Percentiles rank a stretch among this genome's conserved stretches.
phyloP scores from a whole-genome alignment of 1,140 invertebrate genomes.

The Lepidurus packardi region DNA sequence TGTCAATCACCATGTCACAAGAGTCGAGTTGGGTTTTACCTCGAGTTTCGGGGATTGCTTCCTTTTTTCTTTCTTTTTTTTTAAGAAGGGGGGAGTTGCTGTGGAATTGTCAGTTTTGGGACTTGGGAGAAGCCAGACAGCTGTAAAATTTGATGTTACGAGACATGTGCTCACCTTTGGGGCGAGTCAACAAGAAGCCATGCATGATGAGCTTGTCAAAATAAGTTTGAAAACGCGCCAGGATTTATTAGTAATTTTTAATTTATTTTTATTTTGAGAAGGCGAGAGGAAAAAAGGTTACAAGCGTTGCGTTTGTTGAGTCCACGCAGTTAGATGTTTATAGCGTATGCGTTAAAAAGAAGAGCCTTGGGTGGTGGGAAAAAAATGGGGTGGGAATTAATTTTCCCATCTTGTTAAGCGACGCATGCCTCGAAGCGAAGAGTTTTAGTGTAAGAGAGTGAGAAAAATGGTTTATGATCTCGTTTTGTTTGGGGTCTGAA shows the following conservation, averaged over 20 bases:
- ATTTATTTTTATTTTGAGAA: neutral
- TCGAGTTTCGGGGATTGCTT: too few species aligned
- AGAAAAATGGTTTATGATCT: neutral
- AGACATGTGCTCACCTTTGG: neutral
- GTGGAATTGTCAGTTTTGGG: too few species aligned
- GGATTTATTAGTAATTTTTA: neutral
- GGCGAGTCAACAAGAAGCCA: neutral
- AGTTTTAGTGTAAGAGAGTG: too few species aligned
- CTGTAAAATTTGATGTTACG: neutral
- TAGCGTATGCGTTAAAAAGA: too few species aligned
- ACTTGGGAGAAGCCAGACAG: neutral
- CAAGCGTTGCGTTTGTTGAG: neutral
- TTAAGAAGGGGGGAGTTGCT: too few species aligned
- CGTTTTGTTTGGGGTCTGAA: neutral
- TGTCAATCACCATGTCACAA: neutral
- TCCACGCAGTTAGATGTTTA: too few species aligned
- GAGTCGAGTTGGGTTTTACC: too few species aligned
- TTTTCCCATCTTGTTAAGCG: too few species aligned
- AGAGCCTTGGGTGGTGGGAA: too few species aligned
- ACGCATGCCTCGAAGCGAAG: too few species aligned
- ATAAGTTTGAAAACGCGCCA: conserved; percentile 10
- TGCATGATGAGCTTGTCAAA: neutral
- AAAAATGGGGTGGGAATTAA: too few species aligned
- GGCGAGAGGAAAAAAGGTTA: neutral
- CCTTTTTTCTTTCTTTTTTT: too few species aligned